Evolutionary conservation across 2,797 vertebrate species (phyloP), one percentile per base, ranked within the genome.

Genomic region (Pipistrellus pipistrellus): DNA sequence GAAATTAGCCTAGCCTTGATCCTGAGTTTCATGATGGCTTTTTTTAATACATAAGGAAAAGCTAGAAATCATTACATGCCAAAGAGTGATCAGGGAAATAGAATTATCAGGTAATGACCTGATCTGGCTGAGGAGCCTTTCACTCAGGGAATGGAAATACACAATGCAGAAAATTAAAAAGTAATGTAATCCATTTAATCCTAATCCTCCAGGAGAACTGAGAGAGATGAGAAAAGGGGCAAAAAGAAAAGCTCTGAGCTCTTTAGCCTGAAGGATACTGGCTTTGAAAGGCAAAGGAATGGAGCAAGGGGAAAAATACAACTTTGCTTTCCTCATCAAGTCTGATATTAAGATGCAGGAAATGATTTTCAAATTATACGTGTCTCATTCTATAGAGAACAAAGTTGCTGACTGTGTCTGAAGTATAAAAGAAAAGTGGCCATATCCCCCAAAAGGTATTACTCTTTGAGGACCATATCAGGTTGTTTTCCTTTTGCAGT

Each of bases 71-170:
- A 85, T 85, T 92, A 93, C 94, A 57, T 95, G 85, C 82, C 94
- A 95, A 76, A 88, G 59, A 51, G 64, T 91, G 83, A 94, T 48
- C 30, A 78, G 64, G 92, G 59, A 98, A 98, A 97, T 92, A 96
- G 97, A 97, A 96, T 84, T 77, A 91, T 92, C 96, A 97, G 97
- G 88, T 94, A 93, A 91, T 95, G 97, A 96, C 91, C 92, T 85
- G 48, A 76, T 71, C 72, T 83, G 68, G 35, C 68, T 96, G 59
- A 96, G 89, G 76, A 92, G 73, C 51, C 86, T 87, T 66, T 92
- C 55, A 71, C 93, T 95, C 91, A 44, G 57, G 71, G 71, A 96
- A 76, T 72, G 35, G 93, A 97, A 95, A 96, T 71, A 92, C 59
- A 90, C 64, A 25, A 48, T 80, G 53, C 44, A 96, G 85, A 95